Base-by-base conservation (phyloP, 2,113 vertebrate genomes). In the Peromyscus californicus region DNA sequence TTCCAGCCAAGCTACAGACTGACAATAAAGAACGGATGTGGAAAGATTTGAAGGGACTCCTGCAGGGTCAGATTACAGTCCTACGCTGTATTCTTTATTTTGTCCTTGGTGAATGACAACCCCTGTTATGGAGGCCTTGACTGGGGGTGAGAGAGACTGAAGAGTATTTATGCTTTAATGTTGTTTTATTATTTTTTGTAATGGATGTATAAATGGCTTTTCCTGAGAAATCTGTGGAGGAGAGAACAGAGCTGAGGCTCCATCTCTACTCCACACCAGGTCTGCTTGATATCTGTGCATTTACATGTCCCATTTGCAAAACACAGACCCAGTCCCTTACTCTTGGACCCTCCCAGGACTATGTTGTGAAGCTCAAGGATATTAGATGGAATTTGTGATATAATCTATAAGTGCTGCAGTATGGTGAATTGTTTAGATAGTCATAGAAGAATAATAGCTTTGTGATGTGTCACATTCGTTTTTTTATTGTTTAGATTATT, bases 241-340 rank as follows among this genome's bases (percentile, higher is more conserved):
- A 1, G 22, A 33, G 24, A 13, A 31, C 65, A 84, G 42, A 76
- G 2, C 17, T 51, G 16, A 51, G 63, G 12, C 0, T 45, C 12
- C 39, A 13, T 5, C 1, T 57, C 19, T 31, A 16, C 6, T 11
- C 21, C 36, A 51, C 13, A 39, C 21, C 0, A 5, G 33, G 5
- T 24, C 15, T 78, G 13, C 29, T 29, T 24, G 42, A 22, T 12
- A 39, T 9, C n/a, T 48, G 0, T 19, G 5, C 11, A 0, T 48
- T 59, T 51, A 7, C 6, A 21, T 17, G 33, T 15, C 16, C 15
- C 4, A 0, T 24, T 39, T 61, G 17, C 36, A 76, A 93, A 94
- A 51, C 26, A 9, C 19, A 22, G 31, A 26, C 42, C 48, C 2
- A 31, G 21, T 4, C 15, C 17, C 11, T 4, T 7, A n/a, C 45